Evolutionary conservation across 37 sponge, comb jelly and placozoan species (phyloP), one percentile per base, ranked within the genome.

Genomic region (Tethya wilhelma): DNA sequence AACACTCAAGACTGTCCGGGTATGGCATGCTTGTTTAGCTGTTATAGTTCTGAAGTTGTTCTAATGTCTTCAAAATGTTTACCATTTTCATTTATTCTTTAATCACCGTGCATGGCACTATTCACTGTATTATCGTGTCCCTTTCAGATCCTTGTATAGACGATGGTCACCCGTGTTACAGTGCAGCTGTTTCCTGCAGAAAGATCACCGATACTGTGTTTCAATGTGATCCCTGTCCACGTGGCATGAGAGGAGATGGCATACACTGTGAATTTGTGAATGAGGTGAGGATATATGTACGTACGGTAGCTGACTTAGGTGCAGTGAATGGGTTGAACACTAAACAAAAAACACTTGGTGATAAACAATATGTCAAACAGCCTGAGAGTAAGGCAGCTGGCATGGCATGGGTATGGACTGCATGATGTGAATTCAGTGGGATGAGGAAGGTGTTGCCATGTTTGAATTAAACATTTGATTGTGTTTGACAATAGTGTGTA

Each of bases 191-290:
- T 11, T 8, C 45, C 29, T 89, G 90, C 60, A 71, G 33, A 7
- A 75, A 73, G 55, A 4, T 74, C 19, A 76, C 83, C 44, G 94
- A 89, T 28, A 85, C 89, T 33, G 78, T 71, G 56, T 94, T 81
- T 75, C 25, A 62, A 37, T 97, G 97, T 84, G 95, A 80, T n/a
- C 38, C 74, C 57, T 97, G 97, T 78, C 97, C 97, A 0, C 31
- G 46, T 20, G 95, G 97, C 2, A 60, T 88, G 59, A 38, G 77
- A 2, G 97, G 97, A 29, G 77, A 94, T 79, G 94, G 94, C 1
- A 78, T 22, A 22, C 57, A 65, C 4, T 94, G 94, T 41, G 59
- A 44, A 14, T 44, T 31, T 2, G 88, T 94, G 7, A 56, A 94
- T 83, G 94, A 94, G 85, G 93, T 92, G 74, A 8, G 46, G 36